phyloP scores from a whole-genome alignment of 2,113 vertebrate genomes.

The Desmodus rotundus region DNA sequence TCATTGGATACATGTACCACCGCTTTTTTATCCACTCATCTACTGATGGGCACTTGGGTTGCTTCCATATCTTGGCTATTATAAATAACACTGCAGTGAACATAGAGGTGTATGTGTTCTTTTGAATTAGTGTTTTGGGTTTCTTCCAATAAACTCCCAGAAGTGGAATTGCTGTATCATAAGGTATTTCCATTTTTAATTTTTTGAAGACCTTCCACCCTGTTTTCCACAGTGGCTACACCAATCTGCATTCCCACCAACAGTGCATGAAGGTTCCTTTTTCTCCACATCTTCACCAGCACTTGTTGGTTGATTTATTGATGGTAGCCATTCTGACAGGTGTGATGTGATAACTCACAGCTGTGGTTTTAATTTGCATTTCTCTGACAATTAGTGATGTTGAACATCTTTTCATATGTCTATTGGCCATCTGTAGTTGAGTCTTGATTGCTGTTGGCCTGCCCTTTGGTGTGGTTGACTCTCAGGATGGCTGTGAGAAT shows the following conservation, averaged over 20 bases:
- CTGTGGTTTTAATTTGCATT: background rate
- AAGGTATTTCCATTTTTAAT: background rate
- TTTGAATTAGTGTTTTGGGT: background rate
- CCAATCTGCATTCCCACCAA: background rate
- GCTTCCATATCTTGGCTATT: background rate
- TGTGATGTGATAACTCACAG: background rate
- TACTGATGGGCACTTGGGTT: background rate
- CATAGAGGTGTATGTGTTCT: background rate
- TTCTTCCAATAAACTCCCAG: background rate
- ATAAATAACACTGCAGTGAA: no score
- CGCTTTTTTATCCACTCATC: background rate
- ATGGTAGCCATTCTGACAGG: background rate
- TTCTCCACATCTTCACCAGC: background rate
- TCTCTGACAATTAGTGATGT: background rate
- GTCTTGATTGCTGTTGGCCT: background rate
- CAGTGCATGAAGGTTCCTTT: background rate
- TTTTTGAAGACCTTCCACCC: background rate
- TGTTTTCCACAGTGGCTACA: background rate
- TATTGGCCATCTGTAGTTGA: background rate
- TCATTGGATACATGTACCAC: background rate
- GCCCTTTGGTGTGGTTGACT: background rate
- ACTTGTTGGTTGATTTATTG: background rate
- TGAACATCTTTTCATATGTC: background rate
- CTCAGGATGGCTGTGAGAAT: background rate
- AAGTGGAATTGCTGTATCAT: background rate